Conservation (phyloP, 2,888 invertebrate genomes). For the Cyaniris semiargus region DNA sequence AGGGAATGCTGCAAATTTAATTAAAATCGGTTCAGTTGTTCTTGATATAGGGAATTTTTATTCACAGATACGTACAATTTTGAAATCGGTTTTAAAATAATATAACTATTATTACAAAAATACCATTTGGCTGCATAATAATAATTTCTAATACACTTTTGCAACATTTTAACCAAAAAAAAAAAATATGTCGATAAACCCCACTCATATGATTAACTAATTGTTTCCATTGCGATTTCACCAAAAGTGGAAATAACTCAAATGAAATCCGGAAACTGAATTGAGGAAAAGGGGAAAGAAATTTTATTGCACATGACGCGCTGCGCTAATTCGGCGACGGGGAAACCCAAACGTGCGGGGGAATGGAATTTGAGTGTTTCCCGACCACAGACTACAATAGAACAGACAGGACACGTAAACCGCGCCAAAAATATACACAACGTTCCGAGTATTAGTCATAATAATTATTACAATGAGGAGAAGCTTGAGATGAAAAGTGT, state of each 20-base stretch:
- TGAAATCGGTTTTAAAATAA: no score
- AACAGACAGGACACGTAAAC: not conserved
- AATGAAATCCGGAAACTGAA: constrained; percentile 9
- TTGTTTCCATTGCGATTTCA: not conserved
- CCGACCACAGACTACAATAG: constrained; percentile 6
- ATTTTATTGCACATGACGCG: constrained; percentile 18
- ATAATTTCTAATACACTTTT: no score
- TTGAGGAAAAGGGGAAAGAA: constrained; percentile 14
- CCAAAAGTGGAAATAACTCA: not conserved
- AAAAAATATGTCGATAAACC: not conserved
- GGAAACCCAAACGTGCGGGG: constrained; percentile 1
- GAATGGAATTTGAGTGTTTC: constrained; percentile 17
- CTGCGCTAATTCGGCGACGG: constrained; percentile 14
- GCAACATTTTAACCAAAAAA: no score
- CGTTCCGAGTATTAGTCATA: not conserved
- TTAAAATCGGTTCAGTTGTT: no score
- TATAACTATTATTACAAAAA: no score
- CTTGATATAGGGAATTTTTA: no score
- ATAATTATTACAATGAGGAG: not conserved
- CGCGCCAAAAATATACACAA: not conserved
- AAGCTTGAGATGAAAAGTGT: no score
- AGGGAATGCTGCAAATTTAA: no score
- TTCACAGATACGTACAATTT: no score
- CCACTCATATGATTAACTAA: not conserved
- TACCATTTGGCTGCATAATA: no score